Evolutionary conservation across 2,888 invertebrate species (phyloP), one percentile per base, ranked within the genome.

Genomic region (Tanytarsus gracilentus): DNA sequence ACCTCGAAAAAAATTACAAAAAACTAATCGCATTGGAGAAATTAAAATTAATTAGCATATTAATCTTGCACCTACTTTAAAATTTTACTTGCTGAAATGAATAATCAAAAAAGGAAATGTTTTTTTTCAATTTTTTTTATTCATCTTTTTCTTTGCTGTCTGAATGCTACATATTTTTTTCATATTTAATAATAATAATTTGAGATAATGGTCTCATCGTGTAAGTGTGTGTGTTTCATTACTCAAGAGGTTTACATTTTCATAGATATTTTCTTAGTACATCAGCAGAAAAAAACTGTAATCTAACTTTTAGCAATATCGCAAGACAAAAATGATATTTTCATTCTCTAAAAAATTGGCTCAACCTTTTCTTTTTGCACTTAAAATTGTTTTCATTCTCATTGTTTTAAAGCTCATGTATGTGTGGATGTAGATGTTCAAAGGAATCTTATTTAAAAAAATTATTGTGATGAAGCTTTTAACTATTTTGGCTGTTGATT

Each of bases 201-300:
- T 30, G 23, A 53, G 53, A 53, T 33, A 53, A 36, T 53, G 53
- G 53, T 53, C 53, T 53, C 53, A 30, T 53, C 36, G 33, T 53
- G 21, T 23, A 25, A 44, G 36, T 36, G 36, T 36, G n/a, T 36
- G 14, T 18, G 18, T 44, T 44, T 23, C 44, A 23, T 39, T 44
- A 44, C 5, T 44, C 36, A 53, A 53, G 53, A 53, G 53, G 53
- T 53, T 53, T 11, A 52, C 52, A 52, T 52, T 29, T n/a, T 33
- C 25, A 29, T 52, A 3, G 5, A 44, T 21, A 21, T 16, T 44
- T 44, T 44, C 5, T 29, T n/a, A n/a, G n/a, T 5, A 21, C 44
- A 44, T 7, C 6, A 29, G 44, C 44, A 8, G 44, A 21, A 23
- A 44, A 44, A 44, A n/a, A n/a, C n/a, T n/a, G n/a, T n/a, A n/a